A percentile compares a stretch with the other conserved stretches of the same genome.
phyloP scores from a whole-genome alignment of 2,113 vertebrate genomes.

The Macaca fascicularis region T2T-MFA8v1.1 NC_088387.1:93194501-93195000 shows the following conservation, averaged over 20 bases:
- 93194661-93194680: too few species aligned
- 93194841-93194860: background rate
- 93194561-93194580: background rate
- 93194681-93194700: background rate
- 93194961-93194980: background rate
- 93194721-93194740: background rate
- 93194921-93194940: too few species aligned
- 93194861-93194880: background rate
- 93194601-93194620: background rate
- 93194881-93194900: background rate
- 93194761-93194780: background rate
- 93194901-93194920: too few species aligned
- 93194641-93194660: background rate
- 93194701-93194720: accelerated
- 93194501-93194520: background rate
- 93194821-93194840: background rate
- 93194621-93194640: background rate
- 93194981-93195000: background rate
- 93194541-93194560: accelerated
- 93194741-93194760: background rate
- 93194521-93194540: background rate
- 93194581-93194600: background rate
- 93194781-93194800: background rate
- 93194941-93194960: background rate
- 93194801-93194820: background rate